phyloP scores from a whole-genome alignment of 2,797 vertebrate species.

The Arnoldichthys spilopterus region DNA sequence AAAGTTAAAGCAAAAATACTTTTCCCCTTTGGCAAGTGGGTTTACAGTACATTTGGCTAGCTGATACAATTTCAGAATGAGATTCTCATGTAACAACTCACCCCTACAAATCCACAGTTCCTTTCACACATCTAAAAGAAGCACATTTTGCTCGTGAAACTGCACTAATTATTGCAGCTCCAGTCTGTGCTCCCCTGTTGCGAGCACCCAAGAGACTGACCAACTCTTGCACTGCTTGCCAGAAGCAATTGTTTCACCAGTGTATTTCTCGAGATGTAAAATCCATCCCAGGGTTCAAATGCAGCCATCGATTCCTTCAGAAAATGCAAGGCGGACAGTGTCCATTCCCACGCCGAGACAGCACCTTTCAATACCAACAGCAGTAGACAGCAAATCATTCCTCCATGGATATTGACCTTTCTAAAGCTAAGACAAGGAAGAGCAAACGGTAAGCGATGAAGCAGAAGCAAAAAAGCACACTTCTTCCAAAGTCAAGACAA shows the following conservation, averaged over 20 bases:
- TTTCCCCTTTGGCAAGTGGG: not conserved
- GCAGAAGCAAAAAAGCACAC: conserved; percentile 1
- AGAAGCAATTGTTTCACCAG: conserved; percentile 51
- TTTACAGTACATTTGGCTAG: not conserved
- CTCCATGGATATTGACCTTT: conserved; percentile 27
- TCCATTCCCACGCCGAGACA: not conserved
- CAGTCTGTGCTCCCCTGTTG: conserved; percentile 53
- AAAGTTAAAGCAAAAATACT: conserved; percentile 1
- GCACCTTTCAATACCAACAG: conserved; percentile 4
- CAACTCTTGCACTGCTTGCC: conserved; percentile 53
- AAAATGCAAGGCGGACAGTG: conserved; percentile 23
- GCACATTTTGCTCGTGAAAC: conserved; percentile 56
- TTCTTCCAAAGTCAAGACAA: not conserved
- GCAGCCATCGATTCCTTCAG: conserved; percentile 20
- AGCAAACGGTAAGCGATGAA: not conserved
- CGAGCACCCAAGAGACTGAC: conserved; percentile 51
- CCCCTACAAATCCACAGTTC: conserved; percentile 29
- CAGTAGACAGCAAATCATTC: conserved; percentile 6
- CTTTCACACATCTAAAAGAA: conserved; percentile 57
- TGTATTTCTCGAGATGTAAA: conserved; percentile 40
- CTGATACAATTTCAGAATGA: conserved; percentile 3
- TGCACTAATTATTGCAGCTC: conserved; percentile 60
- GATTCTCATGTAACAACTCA: not conserved
- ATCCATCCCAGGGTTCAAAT: conserved; percentile 9
- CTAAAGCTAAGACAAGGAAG: not conserved